Conservation (phyloP, 1,140 invertebrate species). For the Proctacanthus coquilletti region DNA sequence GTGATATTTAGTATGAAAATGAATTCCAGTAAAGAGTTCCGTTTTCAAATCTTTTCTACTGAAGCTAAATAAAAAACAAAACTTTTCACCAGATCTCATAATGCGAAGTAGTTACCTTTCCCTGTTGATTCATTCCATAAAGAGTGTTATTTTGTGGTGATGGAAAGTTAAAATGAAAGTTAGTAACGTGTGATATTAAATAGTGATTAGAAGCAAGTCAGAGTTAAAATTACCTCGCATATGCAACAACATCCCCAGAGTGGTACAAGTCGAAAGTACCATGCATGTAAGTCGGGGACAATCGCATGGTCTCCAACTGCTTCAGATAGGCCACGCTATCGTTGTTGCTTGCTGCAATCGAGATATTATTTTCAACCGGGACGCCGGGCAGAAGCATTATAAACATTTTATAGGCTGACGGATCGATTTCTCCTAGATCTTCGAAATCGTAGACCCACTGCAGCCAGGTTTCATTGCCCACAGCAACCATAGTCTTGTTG, state of each 20-base stretch:
- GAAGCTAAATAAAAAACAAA: neutral
- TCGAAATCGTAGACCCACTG: constrained; percentile 24
- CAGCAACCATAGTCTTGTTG: constrained; percentile 8
- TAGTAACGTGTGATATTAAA: too few relatives aligned
- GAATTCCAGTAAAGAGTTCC: neutral
- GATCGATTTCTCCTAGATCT: constrained; percentile 11
- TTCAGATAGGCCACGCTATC: constrained; percentile 14
- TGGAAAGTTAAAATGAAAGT: too few relatives aligned
- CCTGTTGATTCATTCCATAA: neutral
- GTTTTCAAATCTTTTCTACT: neutral
- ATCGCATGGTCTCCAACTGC: constrained; percentile 30
- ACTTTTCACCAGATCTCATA: neutral
- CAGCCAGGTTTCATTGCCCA: constrained; percentile 17
- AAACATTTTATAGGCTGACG: constrained; percentile 40
- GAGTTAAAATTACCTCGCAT: constrained; percentile 43
- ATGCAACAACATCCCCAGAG: constrained; percentile 40
- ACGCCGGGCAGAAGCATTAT: constrained; percentile 57
- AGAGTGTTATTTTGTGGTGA: too few relatives aligned
- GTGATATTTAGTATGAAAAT: too few relatives aligned
- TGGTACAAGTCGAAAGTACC: constrained; percentile 33
- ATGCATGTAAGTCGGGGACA: constrained; percentile 37
- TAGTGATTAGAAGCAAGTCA: too few relatives aligned
- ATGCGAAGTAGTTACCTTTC: neutral
- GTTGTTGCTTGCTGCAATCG: constrained; percentile 22
- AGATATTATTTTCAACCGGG: constrained; percentile 44